These are phyloP conservation scores for Zoanthus sansibaricus DNA, from an alignment of 92 coral and sea anemone genomes.

Conservation along the genomic window DNA sequence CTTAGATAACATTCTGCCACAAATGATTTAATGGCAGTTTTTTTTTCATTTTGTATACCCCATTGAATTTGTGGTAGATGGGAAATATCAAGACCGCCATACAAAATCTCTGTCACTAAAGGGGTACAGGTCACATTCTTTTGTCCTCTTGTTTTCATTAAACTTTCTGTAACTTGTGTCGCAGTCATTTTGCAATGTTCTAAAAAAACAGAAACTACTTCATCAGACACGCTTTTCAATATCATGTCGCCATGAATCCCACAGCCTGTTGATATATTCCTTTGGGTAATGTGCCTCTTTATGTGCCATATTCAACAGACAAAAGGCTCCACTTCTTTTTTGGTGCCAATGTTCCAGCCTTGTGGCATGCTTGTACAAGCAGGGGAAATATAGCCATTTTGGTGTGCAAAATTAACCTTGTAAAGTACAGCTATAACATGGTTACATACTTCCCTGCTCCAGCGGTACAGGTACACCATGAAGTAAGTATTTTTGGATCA, in stretches of 20 bases:
- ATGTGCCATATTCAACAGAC: constrained; percentile 48
- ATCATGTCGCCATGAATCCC: constrained; percentile 49
- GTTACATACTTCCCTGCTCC: constrained; percentile 69
- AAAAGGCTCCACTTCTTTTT: constrained; percentile 44
- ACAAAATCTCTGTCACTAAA: constrained; percentile 10
- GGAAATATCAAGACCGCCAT: constrained; percentile 8
- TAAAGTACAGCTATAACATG: constrained; percentile 63
- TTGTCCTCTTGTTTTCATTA: constrained; percentile 48
- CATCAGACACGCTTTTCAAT: constrained; percentile 40
- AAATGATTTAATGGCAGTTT: constrained; percentile 3
- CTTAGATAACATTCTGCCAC: constrained; percentile 31
- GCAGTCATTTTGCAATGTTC: constrained; percentile 56
- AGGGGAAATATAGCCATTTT: constrained; percentile 39
- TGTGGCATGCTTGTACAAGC: constrained; percentile 48
- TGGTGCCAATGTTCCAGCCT: constrained; percentile 52
- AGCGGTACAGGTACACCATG: constrained; percentile 80
- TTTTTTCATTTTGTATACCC: constrained; percentile 38
- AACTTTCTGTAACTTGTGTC: constrained; percentile 35
- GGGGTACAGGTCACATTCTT: constrained; percentile 37
- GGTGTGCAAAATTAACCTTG: constrained; percentile 64
- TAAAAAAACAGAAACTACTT: constrained; percentile 59
- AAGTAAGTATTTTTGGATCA: constrained; percentile 62
- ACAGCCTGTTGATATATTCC: constrained; percentile 50
- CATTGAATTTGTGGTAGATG: constrained; percentile 39
- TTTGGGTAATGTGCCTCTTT: background rate